Evolutionary conservation across 2,888 invertebrate genomes (phyloP), one percentile per base, ranked within the genome.

Genomic region (Pinctada fucata): DNA sequence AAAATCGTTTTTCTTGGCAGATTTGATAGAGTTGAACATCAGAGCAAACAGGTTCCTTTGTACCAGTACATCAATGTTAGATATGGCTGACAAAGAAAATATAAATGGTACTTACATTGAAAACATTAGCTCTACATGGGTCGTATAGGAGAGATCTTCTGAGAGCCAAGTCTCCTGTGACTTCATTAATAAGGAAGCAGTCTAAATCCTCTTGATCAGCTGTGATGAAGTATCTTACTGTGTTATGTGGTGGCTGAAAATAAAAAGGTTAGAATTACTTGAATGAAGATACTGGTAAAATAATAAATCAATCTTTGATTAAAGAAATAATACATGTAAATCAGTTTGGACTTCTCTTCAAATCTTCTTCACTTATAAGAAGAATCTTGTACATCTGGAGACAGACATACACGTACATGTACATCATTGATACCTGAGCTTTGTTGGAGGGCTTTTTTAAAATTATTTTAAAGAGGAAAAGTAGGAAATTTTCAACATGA

Each of bases 191-290:
- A 3, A 81, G 45, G 82, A 91, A 91, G 82, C 90, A 91, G 66
- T 84, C 85, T 67, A 82, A 66, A 72, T 84, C 88, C 64, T 85
- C 88, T 3, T 83, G 81, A 69, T 88, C 89, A 2, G 85, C 86
- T 1, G 85, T 84, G 48, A 91, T 82, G n/a, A 80, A 76, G 78
- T 90, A 91, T 5, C 85, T 80, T 1, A 91, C 82, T 8, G 85
- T 85, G 78, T 91, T 91, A 84, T 90, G 89, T n/a, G 91, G 90
- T 2, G 87, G 83, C 90, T 90, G 84, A 1, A 87, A 86, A 68
- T 31, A 31, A 31, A 31, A 31, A 31, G 31, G 31, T 31, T 10
- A n/a, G 10, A 66, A 71, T 58, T 3, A 52, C 10, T 48, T 50
- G 72, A 3, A 52, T 6, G 45, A 31, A 31, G 31, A 31, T 31